These are phyloP conservation scores for Copsychus sechellarum DNA, from an alignment of 2,113 vertebrate genomes.

Conservation along the genomic window DNA sequence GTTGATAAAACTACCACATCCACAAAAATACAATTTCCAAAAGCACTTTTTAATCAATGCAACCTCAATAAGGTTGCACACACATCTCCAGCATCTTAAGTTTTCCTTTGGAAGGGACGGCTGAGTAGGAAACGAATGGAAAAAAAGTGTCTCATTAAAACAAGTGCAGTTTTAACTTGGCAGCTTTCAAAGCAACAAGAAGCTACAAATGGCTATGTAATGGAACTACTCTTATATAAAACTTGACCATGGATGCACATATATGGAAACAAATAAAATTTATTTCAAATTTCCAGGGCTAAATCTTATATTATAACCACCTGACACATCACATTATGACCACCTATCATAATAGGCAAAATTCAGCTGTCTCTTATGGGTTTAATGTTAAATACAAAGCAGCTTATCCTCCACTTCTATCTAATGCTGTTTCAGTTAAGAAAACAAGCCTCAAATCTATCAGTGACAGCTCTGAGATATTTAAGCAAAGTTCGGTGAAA, in stretches of 20 bases:
- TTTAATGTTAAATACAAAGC: background rate
- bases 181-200: background rate
- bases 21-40: background rate
- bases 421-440: background rate
- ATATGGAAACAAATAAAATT: background rate
- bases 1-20: background rate
- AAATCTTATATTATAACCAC: background rate
- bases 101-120: background rate
- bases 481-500: background rate
- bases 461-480: background rate
- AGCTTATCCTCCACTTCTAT: background rate
- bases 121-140: background rate
- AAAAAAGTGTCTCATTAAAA: background rate
- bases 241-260: background rate
- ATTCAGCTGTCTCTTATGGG: background rate
- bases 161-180: background rate
- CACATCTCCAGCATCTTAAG: background rate
- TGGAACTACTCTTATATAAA: background rate
- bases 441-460: background rate
- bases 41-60: background rate
- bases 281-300: background rate
- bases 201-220: background rate
- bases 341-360: background rate
- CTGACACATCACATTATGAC: background rate
- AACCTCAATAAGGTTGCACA: background rate